Conservation (phyloP, 2,888 invertebrate species). For the Tipula vernalis region DNA sequence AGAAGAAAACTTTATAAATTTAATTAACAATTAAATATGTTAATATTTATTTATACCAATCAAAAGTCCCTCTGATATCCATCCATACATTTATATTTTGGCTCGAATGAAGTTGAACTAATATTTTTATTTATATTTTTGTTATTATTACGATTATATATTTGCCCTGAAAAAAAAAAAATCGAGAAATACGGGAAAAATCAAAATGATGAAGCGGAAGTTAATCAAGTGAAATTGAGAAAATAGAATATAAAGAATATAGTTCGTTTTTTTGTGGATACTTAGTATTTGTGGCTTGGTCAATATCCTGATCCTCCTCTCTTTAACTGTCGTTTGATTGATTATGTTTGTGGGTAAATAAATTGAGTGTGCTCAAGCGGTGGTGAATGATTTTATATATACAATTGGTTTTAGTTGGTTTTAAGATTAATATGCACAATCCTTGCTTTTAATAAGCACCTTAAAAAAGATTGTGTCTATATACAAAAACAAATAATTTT, state of each 20-base stretch:
- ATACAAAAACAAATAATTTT: neutral
- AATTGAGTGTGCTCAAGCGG: neutral
- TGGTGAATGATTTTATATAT: neutral
- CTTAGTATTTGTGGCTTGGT: neutral
- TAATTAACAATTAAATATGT: neutral
- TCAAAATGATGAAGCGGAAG: conserved; percentile 8
- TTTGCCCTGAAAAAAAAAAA: neutral
- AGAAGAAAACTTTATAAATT: neutral
- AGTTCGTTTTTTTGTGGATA: neutral
- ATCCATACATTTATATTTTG: neutral
- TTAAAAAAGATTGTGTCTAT: neutral
- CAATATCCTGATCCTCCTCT: neutral
- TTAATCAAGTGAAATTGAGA: conserved; percentile 1
- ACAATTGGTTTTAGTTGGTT: neutral
- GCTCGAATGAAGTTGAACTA: neutral
- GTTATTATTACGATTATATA: neutral
- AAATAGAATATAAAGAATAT: neutral
- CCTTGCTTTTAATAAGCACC: conserved; percentile 8
- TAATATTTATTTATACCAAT: neutral
- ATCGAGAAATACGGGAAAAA: neutral
- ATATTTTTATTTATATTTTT: neutral
- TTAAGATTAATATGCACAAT: neutral
- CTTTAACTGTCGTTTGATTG: neutral
- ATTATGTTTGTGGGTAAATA: neutral
- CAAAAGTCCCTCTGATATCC: neutral